Evolutionary conservation across 2,888 invertebrate species (phyloP).

Genomic region (Athalia rosae): DNA sequence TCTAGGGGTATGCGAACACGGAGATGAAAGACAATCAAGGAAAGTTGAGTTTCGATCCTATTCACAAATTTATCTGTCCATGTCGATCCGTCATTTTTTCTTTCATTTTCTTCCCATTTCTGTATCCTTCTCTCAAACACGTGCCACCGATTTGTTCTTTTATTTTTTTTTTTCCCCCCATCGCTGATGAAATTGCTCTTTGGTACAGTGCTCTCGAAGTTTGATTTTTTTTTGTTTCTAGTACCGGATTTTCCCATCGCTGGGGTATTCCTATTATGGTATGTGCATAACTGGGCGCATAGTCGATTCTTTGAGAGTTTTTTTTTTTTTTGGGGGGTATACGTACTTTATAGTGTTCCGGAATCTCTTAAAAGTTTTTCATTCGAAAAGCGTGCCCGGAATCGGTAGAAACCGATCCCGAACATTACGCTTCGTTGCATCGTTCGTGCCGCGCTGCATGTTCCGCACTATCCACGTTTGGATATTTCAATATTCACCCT

Average conservation of each 20-base stretch:
- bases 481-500: conserved; percentile 51
- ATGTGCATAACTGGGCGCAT: too few relatives aligned
- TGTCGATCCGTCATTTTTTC: not conserved
- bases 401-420: conserved; percentile 18
- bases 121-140: too few relatives aligned
- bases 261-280: too few relatives aligned
- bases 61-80: conserved; percentile 20
- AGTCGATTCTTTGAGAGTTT: too few relatives aligned
- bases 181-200: too few relatives aligned
- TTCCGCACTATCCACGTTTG: not conserved
- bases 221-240: too few relatives aligned
- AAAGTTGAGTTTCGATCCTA: conserved; percentile 27
- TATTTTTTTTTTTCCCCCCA: too few relatives aligned
- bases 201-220: too few relatives aligned
- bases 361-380: conserved; percentile 14
- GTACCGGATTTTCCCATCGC: too few relatives aligned
- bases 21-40: conserved; percentile 40
- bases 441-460: not conserved
- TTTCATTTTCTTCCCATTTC: not conserved
- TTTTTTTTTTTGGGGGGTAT: too few relatives aligned
- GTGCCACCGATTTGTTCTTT: too few relatives aligned
- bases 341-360: not conserved
- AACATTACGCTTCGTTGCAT: conserved; percentile 39
- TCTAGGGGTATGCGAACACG: not conserved
- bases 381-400: not conserved